A percentile compares a stretch with the other conserved stretches of the same genome.
These are phyloP conservation scores for Whitmania pigra DNA, from an alignment of 1,140 invertebrate species.

Conservation along the genomic window DNA sequence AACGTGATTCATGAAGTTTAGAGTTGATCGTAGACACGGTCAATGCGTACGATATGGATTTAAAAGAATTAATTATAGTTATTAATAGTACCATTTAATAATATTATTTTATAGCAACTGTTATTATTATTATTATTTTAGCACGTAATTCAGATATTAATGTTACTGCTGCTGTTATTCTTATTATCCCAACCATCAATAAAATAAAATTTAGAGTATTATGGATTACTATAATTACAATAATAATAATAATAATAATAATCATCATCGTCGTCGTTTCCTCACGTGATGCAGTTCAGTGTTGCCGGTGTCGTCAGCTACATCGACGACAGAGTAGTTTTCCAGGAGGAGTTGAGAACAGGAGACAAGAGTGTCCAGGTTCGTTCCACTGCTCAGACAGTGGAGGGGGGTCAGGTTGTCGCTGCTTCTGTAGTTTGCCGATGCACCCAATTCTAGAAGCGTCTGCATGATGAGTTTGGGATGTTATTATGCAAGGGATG, in stretches of 20 bases:
- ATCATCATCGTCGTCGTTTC: background rate
- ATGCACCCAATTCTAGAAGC: conserved; percentile 80
- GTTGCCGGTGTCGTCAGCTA: conserved; percentile 93
- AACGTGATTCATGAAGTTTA: too few relatives aligned
- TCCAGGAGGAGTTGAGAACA: conserved; percentile 80
- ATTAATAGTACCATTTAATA: too few relatives aligned
- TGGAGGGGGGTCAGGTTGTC: conserved; percentile 87
- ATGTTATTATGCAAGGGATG: background rate
- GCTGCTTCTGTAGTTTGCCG: conserved; percentile 87
- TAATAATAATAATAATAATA: background rate
- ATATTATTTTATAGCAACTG: too few relatives aligned
- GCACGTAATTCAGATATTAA: too few relatives aligned
- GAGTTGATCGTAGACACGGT: too few relatives aligned
- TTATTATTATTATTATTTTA: too few relatives aligned
- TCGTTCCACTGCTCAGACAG: conserved; percentile 61
- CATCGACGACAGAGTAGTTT: conserved; percentile 84
- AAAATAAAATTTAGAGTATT: too few relatives aligned
- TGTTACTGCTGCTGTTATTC: too few relatives aligned
- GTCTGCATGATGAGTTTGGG: conserved; percentile 43
- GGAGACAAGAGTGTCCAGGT: conserved; percentile 59
- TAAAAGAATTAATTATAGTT: background rate
- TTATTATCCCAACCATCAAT: too few relatives aligned
- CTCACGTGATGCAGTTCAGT: conserved; percentile 93
- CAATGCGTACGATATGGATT: background rate
- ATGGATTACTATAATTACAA: background rate